phyloP scores from a whole-genome alignment of 2,113 vertebrate genomes.

The Gnathonemus longibarbis region DNA sequence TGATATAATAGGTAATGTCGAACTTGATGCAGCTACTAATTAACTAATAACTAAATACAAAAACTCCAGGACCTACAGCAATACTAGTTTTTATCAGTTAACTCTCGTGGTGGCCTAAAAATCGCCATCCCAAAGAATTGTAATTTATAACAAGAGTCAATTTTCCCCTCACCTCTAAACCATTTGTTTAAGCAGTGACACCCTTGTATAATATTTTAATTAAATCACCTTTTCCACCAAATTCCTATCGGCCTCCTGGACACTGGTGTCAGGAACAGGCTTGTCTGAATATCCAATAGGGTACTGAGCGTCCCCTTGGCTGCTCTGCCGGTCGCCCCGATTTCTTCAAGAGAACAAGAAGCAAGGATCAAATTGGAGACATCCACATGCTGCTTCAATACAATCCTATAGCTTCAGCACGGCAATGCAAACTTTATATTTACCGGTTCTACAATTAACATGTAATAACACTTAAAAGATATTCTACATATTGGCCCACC shows the following conservation, averaged over 20 bases:
- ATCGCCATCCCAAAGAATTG: background rate
- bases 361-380: background rate
- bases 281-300: constrained; percentile 89
- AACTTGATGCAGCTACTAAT: background rate
- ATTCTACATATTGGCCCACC: background rate
- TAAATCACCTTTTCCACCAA: constrained; percentile 83
- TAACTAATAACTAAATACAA: background rate
- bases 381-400: background rate
- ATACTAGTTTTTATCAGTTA: background rate
- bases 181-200: background rate
- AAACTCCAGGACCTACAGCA: no score
- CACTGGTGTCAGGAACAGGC: constrained; percentile 84
- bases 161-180: background rate
- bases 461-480: background rate
- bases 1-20: background rate
- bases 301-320: constrained; percentile 74
- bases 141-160: background rate
- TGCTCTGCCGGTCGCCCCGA: constrained; percentile 68
- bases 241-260: constrained; percentile 90
- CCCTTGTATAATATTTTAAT: background rate
- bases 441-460: background rate
- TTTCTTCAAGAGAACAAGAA: constrained; percentile 47
- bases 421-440: background rate
- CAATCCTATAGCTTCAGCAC: background rate
- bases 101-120: background rate